phyloP scores from a whole-genome alignment of 1,140 invertebrate genomes.

The Aphelenchoides avenae region DNA sequence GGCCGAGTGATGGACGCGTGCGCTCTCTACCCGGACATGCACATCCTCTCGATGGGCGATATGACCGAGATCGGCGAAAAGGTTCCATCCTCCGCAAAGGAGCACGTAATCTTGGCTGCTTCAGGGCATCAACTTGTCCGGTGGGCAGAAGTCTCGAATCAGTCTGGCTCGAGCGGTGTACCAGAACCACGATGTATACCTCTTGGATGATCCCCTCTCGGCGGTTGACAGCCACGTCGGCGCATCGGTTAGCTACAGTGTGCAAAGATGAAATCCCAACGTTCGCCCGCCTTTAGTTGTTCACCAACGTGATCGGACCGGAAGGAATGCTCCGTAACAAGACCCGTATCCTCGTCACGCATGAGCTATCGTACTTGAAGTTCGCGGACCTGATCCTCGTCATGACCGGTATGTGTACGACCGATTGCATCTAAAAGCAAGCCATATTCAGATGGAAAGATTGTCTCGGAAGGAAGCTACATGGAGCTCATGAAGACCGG shows the following conservation, averaged over 20 bases:
- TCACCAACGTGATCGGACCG: conserved; percentile 78
- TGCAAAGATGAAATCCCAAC: too few species aligned
- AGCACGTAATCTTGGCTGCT: conserved; percentile 10
- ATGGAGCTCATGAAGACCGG: conserved; percentile 12
- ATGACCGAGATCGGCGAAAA: conserved; percentile 65
- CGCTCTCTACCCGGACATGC: conserved; percentile 60
- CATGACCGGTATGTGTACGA: conserved; percentile 26
- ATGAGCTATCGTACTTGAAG: conserved; percentile 50
- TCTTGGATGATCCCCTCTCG: conserved; percentile 89
- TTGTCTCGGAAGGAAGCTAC: conserved; percentile 21
- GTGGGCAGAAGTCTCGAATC: conserved; percentile 95
- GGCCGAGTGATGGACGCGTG: conserved; percentile 64
- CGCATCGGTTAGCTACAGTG: too few species aligned
- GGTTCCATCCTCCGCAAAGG: conserved; percentile 43
- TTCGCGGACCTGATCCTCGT: conserved; percentile 44
- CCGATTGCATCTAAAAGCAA: too few species aligned
- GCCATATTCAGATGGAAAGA: conserved; percentile 15
- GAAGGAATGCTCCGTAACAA: conserved; percentile 66
- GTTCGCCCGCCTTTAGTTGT: too few species aligned
- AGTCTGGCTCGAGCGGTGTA: conserved; percentile 89
- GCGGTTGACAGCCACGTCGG: conserved; percentile 86
- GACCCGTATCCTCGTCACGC: conserved; percentile 59
- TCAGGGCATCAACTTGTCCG: conserved; percentile 83
- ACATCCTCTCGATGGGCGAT: conserved; percentile 62
- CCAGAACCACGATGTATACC: conserved; percentile 79